Evolutionary conservation across 2,113 vertebrate genomes (phyloP).

Genomic region (Caloenas nicobarica): DNA sequence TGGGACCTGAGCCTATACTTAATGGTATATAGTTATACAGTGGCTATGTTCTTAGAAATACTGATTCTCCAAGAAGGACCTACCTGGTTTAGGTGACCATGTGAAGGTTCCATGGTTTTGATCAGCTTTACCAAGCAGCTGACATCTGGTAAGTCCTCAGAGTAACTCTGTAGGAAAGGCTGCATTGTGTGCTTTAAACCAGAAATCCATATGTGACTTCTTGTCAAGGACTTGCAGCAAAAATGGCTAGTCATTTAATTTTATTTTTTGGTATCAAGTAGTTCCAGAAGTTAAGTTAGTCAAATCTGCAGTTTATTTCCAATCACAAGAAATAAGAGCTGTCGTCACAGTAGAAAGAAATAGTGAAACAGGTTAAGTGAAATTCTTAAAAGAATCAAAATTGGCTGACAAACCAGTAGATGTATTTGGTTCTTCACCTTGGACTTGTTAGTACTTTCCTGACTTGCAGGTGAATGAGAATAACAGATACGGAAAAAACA

Average conservation of each 20-base stretch:
- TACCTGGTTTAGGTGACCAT: neutral
- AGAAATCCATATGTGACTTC: neutral
- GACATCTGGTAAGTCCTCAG: neutral
- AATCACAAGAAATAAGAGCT: slow-evolving; percentile 6
- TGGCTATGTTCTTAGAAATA: neutral
- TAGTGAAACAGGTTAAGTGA: neutral
- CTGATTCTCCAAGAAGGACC: neutral
- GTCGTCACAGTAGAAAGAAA: neutral
- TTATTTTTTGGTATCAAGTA: neutral
- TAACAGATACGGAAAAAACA: neutral
- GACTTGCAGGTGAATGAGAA: neutral
- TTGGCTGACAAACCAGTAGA: neutral
- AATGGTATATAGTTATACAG: neutral
- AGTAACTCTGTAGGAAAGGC: neutral
- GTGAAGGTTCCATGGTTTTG: neutral
- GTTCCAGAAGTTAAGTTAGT: neutral
- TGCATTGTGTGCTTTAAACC: neutral
- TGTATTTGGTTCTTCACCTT: neutral
- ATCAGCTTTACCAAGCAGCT: neutral
- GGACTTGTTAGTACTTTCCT: neutral
- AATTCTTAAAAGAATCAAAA: slow-evolving; percentile 1
- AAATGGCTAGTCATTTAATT: neutral
- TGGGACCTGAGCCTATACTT: neutral
- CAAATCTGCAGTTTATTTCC: neutral
- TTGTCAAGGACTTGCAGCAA: neutral